Evolutionary conservation across 2,797 vertebrate species (phyloP).

Genomic region (Sebastes goodei): DNA sequence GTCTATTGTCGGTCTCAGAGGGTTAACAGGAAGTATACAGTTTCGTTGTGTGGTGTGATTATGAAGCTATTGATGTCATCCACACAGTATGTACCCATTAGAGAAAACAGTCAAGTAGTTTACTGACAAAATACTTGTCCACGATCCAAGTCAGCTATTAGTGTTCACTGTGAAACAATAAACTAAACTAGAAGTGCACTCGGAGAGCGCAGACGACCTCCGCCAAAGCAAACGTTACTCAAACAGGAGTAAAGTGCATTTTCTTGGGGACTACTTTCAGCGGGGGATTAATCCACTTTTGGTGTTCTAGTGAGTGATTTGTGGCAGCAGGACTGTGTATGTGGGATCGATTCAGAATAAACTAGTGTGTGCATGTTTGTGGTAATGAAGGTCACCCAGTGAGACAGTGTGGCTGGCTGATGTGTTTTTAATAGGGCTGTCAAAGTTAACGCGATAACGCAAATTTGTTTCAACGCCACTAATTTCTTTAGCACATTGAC

Average conservation of each 20-base stretch:
- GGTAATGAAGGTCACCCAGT: background rate
- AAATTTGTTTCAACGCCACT: no score
- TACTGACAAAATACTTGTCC: background rate
- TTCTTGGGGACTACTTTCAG: background rate
- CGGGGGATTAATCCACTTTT: background rate
- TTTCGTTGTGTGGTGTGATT: background rate
- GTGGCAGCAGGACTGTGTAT: background rate
- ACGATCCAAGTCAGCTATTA: background rate
- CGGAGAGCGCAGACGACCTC: no score
- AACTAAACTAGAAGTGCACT: no score
- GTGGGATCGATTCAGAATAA: rapidly evolving
- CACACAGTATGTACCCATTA: background rate
- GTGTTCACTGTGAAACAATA: background rate
- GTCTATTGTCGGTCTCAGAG: no score
- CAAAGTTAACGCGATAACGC: no score
- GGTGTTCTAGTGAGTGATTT: no score
- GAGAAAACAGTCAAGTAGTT: background rate
- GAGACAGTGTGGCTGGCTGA: background rate
- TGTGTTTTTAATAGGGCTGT: background rate
- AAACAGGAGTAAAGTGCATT: background rate
- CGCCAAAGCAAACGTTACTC: background rate
- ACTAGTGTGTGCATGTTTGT: background rate
- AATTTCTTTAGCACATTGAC: no score
- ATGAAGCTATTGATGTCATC: background rate
- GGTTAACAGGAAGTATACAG: no score